Evolutionary conservation across 2,113 vertebrate species (phyloP), one percentile per base, ranked within the genome.

Genomic region (Diadophis punctatus): DNA sequence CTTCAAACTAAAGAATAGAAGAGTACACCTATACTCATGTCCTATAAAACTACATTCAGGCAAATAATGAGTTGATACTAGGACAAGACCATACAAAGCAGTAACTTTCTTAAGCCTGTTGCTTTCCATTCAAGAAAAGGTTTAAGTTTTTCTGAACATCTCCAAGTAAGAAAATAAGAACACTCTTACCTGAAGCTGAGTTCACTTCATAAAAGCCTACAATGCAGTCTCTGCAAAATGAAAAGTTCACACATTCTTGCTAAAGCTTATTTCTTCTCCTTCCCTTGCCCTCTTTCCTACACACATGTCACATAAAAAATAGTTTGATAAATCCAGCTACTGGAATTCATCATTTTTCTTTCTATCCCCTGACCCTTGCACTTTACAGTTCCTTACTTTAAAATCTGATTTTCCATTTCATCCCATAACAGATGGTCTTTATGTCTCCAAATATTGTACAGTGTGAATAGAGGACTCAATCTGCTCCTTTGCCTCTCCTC

Each of bases 151-250:
- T 86, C 53, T 39, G 86, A 53, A 43, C 87, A 68, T 89, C 60
- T n/a, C 39, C 4, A 86, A 49, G 43, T 14, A 93, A 55, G 34
- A 94, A 90, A 92, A 92, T 48, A 43, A 56, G 2, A 94, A 23
- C 0, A 0, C 86, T 68, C 93, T 95, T 95, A 96, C 95, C 96
- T 96, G 96, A 63, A 92, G 93, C 34, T 34, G 58, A 5, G 84
- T 93, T 87, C 22, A 11, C 0, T 3, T 18, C 3, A 86, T 1
- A 68, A 60, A 4, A 14, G 86, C 56, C 74, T 1, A 68, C 34
- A 80, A 55, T 48, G 58, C 51, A 48, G 51, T 58, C 3, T 51
- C 91, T 55, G 93, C n/a, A 48, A 9, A 49, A 9, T 0, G 30
- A 63, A 7, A 86, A 11, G 0, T 63, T 43, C 9, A 14, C 3